Base-by-base conservation (phyloP, 2,113 vertebrate species). In the Thunnus thynnus region DNA sequence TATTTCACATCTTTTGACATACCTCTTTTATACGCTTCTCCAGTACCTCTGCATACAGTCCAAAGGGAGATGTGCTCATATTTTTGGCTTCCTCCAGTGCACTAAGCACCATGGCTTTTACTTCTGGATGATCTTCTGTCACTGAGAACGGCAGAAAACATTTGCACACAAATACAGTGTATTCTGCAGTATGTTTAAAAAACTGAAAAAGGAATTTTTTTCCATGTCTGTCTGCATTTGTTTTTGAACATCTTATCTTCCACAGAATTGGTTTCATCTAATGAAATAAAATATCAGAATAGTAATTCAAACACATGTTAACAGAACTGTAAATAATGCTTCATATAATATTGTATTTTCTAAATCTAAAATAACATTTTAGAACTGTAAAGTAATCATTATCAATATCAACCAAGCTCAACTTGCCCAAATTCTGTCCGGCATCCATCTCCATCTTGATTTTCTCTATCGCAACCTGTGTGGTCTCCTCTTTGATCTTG, bases 51-150 rank as follows among this genome's bases (percentile, higher is more conserved):
- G 88, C 91, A 70, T 94, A 86, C 60, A 94, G 67, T 68, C 94
- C 88, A 62, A 90, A 76, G 3, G 91, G 72, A 17, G 73, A 16
- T 41, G 89, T 76, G 65, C 86, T 82, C 0, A 90, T 67, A 17
- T 88, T 46, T 52, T 92, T 92, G 67, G 87, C 84, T 46, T 76
- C 78, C 82, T 87, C 91, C 50, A 96, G 1, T 0, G 95, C 91
- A 57, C 93, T 87, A 27, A 94, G 69, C 18, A 97, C 91, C 0
- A 96, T 85, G 0, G 86, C 91, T 81, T 92, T 86, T 74, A 98
- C 96, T 20, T 96, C 94, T 52, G 97, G 97, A 66, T 98, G 96
- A 54, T 95, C 91, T 63, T 94, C 93, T 78, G 93, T 96, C 85
- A 98, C 87, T 94, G 41, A 74, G 13, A 83, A 73, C 12, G 88